phyloP scores from a whole-genome alignment of 2,113 vertebrate genomes.

The Gymnobelideus leadbeateri region DNA sequence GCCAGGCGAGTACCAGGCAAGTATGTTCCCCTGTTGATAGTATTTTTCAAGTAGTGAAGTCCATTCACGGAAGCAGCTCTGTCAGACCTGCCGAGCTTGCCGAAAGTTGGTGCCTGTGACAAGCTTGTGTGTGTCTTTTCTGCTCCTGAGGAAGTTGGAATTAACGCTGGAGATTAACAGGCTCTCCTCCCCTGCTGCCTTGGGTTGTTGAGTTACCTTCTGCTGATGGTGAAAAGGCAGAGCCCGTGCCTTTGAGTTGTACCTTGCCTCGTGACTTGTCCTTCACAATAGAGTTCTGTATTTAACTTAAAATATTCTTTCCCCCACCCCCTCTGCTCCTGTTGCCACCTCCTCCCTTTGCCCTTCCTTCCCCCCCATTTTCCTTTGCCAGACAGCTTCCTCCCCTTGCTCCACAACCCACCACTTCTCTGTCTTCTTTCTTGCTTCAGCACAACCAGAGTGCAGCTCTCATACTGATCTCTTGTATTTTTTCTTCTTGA shows the following conservation, averaged over 20 bases:
- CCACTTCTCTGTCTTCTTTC: constrained; percentile 56
- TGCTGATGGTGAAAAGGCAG: constrained; percentile 66
- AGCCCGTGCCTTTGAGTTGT: constrained; percentile 69
- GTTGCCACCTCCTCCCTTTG: constrained; percentile 62
- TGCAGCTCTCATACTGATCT: constrained; percentile 48
- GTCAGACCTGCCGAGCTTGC: constrained; percentile 53
- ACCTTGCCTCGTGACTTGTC: constrained; percentile 79
- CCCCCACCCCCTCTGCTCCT: constrained; percentile 65
- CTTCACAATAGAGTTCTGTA: constrained; percentile 76
- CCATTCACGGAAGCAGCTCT: constrained; percentile 72
- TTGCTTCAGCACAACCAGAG: constrained; percentile 65
- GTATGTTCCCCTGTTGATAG: constrained; percentile 71
- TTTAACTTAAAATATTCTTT: constrained; percentile 74
- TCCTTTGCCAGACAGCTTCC: constrained; percentile 76
- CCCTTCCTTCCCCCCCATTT: constrained; percentile 58
- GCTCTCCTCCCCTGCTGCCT: constrained; percentile 51
- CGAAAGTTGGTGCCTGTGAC: constrained; percentile 70
- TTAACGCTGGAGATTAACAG: constrained; percentile 58
- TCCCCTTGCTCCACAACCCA: constrained; percentile 64
- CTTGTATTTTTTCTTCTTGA: background rate
- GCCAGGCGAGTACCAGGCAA: constrained; percentile 69
- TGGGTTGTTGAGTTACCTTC: constrained; percentile 69
- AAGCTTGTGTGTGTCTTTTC: constrained; percentile 67
- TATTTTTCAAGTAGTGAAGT: constrained; percentile 64
- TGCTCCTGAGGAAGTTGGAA: constrained; percentile 43